Percentiles rank a stretch among this genome's conserved stretches.
phyloP scores from a whole-genome alignment of 35 echinoderm and acorn worm species.

The Heliocidaris erythrogramma region DNA sequence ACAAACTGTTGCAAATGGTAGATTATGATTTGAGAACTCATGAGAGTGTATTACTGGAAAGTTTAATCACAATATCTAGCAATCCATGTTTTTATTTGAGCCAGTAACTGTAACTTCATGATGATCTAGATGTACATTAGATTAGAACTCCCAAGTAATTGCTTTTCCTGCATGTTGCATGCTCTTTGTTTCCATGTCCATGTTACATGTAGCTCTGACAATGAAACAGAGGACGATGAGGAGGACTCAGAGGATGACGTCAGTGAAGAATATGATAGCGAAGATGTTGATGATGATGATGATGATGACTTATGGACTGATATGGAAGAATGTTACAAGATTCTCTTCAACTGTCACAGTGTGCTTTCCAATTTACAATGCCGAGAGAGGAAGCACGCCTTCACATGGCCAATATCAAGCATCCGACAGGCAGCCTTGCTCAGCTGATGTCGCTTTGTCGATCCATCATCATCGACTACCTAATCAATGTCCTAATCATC shows the following conservation, averaged over 20 bases:
- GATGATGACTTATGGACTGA: slow-evolving; percentile 36
- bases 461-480: background rate
- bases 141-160: background rate
- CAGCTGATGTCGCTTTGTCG: background rate
- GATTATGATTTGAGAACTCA: too few species aligned
- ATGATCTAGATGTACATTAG: background rate
- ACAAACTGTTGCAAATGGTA: too few species aligned
- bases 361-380: background rate
- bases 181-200: background rate
- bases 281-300: background rate
- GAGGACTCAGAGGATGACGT: background rate
- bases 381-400: slow-evolving; percentile 28
- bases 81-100: too few species aligned
- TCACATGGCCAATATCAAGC: slow-evolving; percentile 30
- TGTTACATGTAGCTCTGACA: background rate
- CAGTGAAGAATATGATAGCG: background rate
- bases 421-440: slow-evolving; percentile 18
- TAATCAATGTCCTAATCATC: background rate
- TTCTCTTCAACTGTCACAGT: slow-evolving; percentile 42
- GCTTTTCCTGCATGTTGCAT: background rate
- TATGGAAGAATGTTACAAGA: slow-evolving; percentile 49
- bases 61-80: too few species aligned
- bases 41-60: too few species aligned
- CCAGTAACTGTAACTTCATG: background rate
- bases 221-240: background rate